Evolutionary conservation across 2,113 vertebrate genomes (phyloP), one percentile per base, ranked within the genome.

Genomic region (Montifringilla adamsi): DNA sequence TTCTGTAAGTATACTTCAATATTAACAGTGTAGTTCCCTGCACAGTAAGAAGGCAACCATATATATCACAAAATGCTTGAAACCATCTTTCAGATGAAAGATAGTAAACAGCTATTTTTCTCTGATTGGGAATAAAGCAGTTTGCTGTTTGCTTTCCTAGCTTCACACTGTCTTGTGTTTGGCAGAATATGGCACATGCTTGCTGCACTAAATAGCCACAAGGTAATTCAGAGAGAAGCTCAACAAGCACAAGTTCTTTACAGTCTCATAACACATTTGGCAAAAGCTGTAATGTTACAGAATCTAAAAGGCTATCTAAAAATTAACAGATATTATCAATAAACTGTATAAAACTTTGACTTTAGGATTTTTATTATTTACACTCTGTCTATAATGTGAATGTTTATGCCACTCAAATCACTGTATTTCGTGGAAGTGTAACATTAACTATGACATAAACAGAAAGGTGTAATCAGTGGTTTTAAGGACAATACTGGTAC

Each of bases 261-360:
- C 11, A 43, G 35, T 39, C n/a, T 55, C 0, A 0, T 49, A 82
- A 56, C 22, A 53, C 22, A 43, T 14, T 55, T 70, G 31, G 28
- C 37, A 80, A 82, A 92, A 63, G 12, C 15, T 47, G 26, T 26
- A 37, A 13, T 10, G 9, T 66, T 76, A 43, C 4, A 27, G 23
- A 67, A 24, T 41, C 35, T 84, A 44, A 89, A 89, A 69, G 31
- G 6, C 28, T 73, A 30, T 23, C 15, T 56, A 69, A 41, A 73
- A 87, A 85, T 28, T 21, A 33, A 52, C 6, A 72, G 31, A 26
- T 83, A 15, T 35, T 77, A 33, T n/a, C 17, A 50, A 53, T 63
- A 84, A 75, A 56, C 8, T 19, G 19, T 18, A 41, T 3, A 63
- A 15, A 27, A 39, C 63, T 58, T 84, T 60, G 31, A 31, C 11